Base-by-base conservation (phyloP, 2,888 invertebrate genomes). In the Sarcophaga caerulescens region DNA sequence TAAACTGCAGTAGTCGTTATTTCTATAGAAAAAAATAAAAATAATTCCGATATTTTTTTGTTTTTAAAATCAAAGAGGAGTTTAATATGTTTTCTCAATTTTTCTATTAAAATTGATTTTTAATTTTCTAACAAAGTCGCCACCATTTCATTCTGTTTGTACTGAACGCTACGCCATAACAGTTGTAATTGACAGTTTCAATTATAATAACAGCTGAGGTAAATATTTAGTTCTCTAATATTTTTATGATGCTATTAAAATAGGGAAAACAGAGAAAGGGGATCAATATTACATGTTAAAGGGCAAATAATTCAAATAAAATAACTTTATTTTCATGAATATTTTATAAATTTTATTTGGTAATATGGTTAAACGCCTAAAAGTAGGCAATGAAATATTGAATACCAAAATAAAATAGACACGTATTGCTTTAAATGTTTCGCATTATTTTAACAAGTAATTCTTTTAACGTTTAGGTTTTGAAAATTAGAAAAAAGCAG, bases 1-100 rank as follows among this genome's bases (percentile, higher is more conserved):
- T 77, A 19, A 69, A 45, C 52, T 69, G 78, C 74, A 78, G 71
- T 62, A 68, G 57, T 78, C 47, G 35, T 52, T 12, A 52, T 77
- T n/a, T 59, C 35, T n/a, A 71, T 44, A 59, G 59, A 19, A 73
- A 68, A 12, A 45, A 47, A 35, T 10, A 66, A 66, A 44, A 44
- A 12, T 6, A 68, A 45, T 25, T 25, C 8, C 35, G 10, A 10
- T 35, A 35, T 35, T 35, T 10, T 1, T 8, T 35, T 10, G 35
- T 1, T 35, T 35, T 35, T 35, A 35, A 35, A 35, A 35, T 10
- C 35, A 35, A 35, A 35, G 35, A 35, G 35, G 35, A 35, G 35
- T 35, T 35, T 35, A 35, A 35, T 35, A 35, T 35, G 35, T 35
- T 35, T 35, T 25, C 10, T 35, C 35, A 35, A 35, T 8, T 0